phyloP scores from a whole-genome alignment of 2,113 vertebrate species.

The Phaethon lepturus region DNA sequence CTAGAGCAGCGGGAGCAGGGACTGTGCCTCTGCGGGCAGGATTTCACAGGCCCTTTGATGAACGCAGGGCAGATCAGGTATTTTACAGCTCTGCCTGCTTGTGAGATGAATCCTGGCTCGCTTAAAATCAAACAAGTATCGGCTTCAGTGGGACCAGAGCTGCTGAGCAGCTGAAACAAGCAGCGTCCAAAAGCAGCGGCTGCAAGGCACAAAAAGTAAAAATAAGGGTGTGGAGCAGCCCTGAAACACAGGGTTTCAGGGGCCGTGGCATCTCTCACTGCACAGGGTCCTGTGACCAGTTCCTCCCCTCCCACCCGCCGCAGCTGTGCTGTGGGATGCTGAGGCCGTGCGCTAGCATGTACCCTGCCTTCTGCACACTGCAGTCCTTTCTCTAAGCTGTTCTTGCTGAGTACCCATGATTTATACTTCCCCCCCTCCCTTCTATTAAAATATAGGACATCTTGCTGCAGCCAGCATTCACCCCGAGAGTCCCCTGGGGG shows the following conservation, averaged over 20 bases:
- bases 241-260: background rate
- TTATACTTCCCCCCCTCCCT: rapidly evolving
- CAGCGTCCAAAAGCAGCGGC: background rate
- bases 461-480: background rate
- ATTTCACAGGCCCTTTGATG: background rate
- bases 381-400: background rate
- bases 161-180: background rate
- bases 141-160: background rate
- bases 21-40: background rate
- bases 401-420: background rate
- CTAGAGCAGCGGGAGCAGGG: background rate
- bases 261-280: background rate
- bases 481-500: background rate
- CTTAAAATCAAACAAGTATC: background rate
- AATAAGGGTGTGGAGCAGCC: background rate
- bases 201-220: background rate
- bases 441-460: background rate
- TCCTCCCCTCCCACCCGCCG: background rate
- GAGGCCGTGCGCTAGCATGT: background rate
- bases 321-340: background rate
- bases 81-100: background rate
- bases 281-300: rapidly evolving
- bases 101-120: background rate
- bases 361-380: background rate
- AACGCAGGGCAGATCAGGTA: background rate